Conservation (phyloP, 2,113 vertebrate species). For the Myotis lucifugus region DNA sequence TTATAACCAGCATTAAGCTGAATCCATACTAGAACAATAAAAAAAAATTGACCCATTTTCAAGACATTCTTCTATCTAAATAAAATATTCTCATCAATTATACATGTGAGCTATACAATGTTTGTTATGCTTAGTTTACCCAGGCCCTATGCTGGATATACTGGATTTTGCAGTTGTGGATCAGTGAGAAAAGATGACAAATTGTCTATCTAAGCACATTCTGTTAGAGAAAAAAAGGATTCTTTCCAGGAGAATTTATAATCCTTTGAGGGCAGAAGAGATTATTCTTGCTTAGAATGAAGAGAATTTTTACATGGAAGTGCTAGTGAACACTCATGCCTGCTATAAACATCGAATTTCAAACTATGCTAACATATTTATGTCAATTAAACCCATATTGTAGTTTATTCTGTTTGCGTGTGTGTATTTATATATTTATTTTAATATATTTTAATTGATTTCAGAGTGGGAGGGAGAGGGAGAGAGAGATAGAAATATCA, state of each 20-base stretch:
- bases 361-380: not conserved
- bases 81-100: not conserved
- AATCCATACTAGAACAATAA: conserved; percentile 5
- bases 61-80: not conserved
- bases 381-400: not conserved
- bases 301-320: not conserved
- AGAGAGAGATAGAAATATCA: too few species aligned
- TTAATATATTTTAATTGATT: too few species aligned
- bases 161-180: not conserved
- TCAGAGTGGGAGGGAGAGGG: too few species aligned
- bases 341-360: not conserved
- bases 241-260: not conserved
- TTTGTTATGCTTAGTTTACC: not conserved
- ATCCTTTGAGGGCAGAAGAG: not conserved
- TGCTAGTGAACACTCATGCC: not conserved
- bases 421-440: too few species aligned
- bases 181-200: not conserved
- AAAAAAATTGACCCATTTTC: conserved; percentile 21
- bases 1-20: conserved; percentile 42
- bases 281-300: not conserved
- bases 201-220: not conserved
- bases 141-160: rapidly evolving
- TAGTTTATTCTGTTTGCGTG: not conserved
- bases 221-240: not conserved
- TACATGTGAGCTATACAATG: not conserved